These are phyloP conservation scores for Sarotherodon lohbergeri DNA, from an alignment of 2,113 vertebrate species.

Conservation along the genomic window DNA sequence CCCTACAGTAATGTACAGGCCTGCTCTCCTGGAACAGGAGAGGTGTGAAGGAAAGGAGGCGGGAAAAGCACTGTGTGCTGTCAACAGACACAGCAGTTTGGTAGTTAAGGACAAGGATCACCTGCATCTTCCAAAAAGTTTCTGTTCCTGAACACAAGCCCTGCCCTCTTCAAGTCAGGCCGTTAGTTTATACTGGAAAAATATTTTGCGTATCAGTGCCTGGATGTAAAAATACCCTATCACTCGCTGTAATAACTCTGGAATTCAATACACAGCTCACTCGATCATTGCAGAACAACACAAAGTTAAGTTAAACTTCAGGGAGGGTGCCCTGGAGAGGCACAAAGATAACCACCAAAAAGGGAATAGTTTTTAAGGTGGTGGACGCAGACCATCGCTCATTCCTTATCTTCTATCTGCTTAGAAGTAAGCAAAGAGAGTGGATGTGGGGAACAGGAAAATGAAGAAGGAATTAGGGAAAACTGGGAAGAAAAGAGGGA, in stretches of 20 bases:
- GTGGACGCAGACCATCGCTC: neutral
- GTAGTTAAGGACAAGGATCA: conserved; percentile 11
- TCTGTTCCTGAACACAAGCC: neutral
- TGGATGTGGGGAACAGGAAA: neutral
- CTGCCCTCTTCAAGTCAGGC: neutral
- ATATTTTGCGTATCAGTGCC: neutral
- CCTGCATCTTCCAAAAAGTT: neutral
- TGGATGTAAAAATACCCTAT: neutral
- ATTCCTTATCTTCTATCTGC: neutral
- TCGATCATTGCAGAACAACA: neutral
- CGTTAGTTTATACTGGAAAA: neutral
- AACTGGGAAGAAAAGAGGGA: neutral
- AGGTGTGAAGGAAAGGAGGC: neutral
- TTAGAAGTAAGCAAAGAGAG: neutral
- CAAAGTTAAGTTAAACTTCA: neutral
- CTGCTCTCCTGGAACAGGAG: neutral
- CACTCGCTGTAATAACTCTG: neutral
- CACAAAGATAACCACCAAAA: neutral
- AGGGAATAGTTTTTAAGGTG: neutral
- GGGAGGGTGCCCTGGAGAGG: neutral
- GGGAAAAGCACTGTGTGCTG: neutral
- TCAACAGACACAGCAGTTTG: conserved; percentile 2
- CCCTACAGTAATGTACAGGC: conserved; percentile 12
- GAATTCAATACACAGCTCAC: neutral
- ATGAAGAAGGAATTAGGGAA: neutral